Evolutionary conservation across 2,797 vertebrate species (phyloP).

Genomic region (Zonotrichia albicollis): DNA sequence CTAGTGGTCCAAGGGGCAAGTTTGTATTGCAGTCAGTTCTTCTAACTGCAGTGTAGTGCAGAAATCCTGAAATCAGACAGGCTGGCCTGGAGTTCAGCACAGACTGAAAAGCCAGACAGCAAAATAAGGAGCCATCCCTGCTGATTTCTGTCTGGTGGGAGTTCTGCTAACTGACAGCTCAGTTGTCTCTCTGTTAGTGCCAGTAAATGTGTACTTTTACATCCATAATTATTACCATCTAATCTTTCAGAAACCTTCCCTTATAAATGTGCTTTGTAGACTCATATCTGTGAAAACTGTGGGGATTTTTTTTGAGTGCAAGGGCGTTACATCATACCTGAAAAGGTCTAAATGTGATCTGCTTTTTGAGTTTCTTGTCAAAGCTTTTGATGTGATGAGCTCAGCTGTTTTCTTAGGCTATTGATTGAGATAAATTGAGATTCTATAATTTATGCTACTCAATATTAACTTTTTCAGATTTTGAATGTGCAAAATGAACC

Average conservation of each 20-base stretch:
- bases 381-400: not conserved
- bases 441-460: not conserved
- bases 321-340: not conserved
- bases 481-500: conserved; percentile 79
- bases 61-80: not conserved
- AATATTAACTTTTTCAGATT: conserved; percentile 78
- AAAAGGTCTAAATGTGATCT: not conserved
- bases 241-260: not conserved
- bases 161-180: not conserved
- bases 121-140: not conserved
- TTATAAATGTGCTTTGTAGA: not conserved
- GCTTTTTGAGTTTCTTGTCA: not conserved
- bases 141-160: not conserved
- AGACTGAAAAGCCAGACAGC: not conserved
- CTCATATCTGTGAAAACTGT: not conserved
- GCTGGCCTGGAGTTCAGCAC: not conserved
- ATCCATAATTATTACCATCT: not conserved
- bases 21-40: not conserved
- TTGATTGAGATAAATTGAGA: not conserved
- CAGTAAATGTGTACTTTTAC: not conserved
- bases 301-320: not conserved
- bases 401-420: not conserved
- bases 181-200: not conserved
- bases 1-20: not conserved
- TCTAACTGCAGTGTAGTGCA: not conserved